These are phyloP conservation scores for Apamea crenata DNA, from an alignment of 2,888 invertebrate species.

Conservation along the genomic window DNA sequence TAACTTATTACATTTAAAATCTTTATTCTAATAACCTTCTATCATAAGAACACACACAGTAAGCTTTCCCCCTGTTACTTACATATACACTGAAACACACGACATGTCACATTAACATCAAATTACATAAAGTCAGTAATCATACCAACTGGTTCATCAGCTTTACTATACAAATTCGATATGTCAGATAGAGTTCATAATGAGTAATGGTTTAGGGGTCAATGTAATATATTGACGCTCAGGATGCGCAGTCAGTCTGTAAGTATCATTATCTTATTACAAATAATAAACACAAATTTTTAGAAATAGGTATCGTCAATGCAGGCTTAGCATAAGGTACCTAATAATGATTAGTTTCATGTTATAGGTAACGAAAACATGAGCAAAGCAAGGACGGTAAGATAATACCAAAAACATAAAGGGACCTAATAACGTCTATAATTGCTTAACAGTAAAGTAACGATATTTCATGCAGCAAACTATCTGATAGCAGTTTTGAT, in stretches of 20 bases:
- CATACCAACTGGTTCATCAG: slow-evolving; percentile 59
- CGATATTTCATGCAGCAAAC: slow-evolving; percentile 47
- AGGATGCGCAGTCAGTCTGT: slow-evolving; percentile 9
- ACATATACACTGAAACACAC: slow-evolving; percentile 23
- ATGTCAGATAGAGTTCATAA: slow-evolving; percentile 21
- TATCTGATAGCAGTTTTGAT: slow-evolving; percentile 48
- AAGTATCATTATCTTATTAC: neutral
- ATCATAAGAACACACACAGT: slow-evolving; percentile 8
- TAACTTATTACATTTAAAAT: slow-evolving; percentile 56
- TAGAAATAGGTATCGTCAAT: neutral
- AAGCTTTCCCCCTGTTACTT: slow-evolving; percentile 5
- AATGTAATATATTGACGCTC: slow-evolving; percentile 22
- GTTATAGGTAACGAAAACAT: neutral
- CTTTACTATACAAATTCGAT: slow-evolving; percentile 26
- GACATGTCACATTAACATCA: slow-evolving; percentile 43
- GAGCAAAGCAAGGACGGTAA: neutral
- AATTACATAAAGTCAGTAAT: slow-evolving; percentile 36
- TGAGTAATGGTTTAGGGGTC: slow-evolving; percentile 3
- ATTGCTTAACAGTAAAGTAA: slow-evolving; percentile 26
- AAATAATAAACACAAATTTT: neutral
- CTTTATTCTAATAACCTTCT: slow-evolving; percentile 22
- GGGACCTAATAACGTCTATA: neutral
- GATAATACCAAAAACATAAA: slow-evolving; percentile 1
- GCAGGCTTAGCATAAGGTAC: neutral
- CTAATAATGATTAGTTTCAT: neutral